Base-by-base conservation (phyloP, 2,797 vertebrate genomes). In the Smutsia gigantea region DNA sequence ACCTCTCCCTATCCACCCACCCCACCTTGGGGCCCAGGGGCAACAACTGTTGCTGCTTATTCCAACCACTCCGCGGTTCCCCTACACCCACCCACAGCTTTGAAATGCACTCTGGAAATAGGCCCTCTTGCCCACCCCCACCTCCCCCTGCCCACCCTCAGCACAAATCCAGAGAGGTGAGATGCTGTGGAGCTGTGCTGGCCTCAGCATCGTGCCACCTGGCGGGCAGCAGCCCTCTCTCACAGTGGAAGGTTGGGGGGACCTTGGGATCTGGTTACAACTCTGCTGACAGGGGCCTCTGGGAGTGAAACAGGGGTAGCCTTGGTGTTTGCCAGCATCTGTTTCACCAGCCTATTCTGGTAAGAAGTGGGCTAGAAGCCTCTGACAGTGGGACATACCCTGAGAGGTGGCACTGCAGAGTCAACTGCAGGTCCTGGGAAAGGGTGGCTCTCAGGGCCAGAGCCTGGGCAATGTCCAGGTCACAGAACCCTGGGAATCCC, bases 41-140 rank as follows among this genome's bases (percentile, higher is more conserved):
- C 57, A 34, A 23, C 0, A 57, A 39, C 37, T 37, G 46, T 79
- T 71, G 11, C 1, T 1, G 31, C 3, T 74, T 53, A 0, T 42
- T 29, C 42, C 5, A n/a, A 14, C 29, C 13, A 68, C 9, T 86
- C 42, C 37, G 10, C 23, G 19, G 31, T 68, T 46, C n/a, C 7
- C 29, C 4, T 31, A 7, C 27, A 21, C 3, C 9, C 2, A 31
- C 9, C 7, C 34, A 61, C 1, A 85, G 12, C 79, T 94, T 53
- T 94, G 87, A 81, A 74, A 37, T 81, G 49, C 12, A 61, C 46
- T 55, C 25, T 37, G 37, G 37, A 93, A 89, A 74, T 61, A 83
- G 53, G 2, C 2, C 10, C 21, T 87, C 34, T 46, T 46, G 46
- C 46, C 46, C 46, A 12, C 46, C 46, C 46, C 46, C 46, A 46